phyloP scores from a whole-genome alignment of 1,140 invertebrate genomes.

The Drosophila melanica region DNA sequence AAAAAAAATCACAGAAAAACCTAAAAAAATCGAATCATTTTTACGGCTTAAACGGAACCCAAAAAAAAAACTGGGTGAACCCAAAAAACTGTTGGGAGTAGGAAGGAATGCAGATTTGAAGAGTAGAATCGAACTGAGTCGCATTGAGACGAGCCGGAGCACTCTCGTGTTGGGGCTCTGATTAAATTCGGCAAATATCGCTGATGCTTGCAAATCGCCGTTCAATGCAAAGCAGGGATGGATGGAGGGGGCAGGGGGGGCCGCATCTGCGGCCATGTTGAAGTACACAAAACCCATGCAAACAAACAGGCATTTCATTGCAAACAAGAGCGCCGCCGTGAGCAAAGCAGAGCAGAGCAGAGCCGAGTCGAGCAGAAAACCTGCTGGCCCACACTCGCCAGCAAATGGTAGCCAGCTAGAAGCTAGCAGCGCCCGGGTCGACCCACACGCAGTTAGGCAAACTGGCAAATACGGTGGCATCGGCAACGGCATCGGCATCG shows the following conservation, averaged over 20 bases:
- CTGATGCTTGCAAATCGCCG: conserved; percentile 76
- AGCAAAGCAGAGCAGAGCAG: neutral
- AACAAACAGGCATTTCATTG: conserved; percentile 79
- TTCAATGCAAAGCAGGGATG: conserved; percentile 52
- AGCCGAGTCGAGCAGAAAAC: conserved; percentile 12
- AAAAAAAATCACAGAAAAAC: no score
- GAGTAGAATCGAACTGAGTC: neutral
- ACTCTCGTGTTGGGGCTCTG: conserved; percentile 64
- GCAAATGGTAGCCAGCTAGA: neutral
- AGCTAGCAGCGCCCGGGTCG: conserved; percentile 21
- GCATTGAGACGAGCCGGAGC: conserved; percentile 15
- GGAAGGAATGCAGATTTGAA: no score
- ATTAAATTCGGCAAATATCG: conserved; percentile 81
- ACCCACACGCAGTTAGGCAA: conserved; percentile 71
- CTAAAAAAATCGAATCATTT: no score
- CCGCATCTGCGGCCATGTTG: conserved; percentile 61
- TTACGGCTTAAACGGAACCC: no score
- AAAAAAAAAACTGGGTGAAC: no score
- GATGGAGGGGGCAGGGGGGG: neutral
- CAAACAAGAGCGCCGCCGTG: conserved; percentile 53
- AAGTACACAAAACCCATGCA: conserved; percentile 81
- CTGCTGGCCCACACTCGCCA: neutral
- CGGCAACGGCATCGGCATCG: conserved; percentile 17
- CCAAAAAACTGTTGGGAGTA: no score
- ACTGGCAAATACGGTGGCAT: conserved; percentile 69